These are phyloP conservation scores for Apodemia duryi DNA, from an alignment of 2,888 invertebrate species.

Conservation along the genomic window DNA sequence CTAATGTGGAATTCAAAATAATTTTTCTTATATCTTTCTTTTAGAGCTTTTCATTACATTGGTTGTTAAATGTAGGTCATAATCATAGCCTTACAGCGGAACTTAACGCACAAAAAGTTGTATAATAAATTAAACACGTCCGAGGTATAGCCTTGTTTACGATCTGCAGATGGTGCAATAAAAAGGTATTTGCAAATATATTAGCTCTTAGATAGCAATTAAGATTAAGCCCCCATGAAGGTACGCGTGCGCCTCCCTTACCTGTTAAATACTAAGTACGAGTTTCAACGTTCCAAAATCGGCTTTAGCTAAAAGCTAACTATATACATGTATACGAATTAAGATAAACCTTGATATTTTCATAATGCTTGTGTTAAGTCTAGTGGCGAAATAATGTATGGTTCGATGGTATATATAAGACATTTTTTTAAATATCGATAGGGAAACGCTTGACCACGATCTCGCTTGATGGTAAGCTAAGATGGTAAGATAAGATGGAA, in stretches of 20 bases:
- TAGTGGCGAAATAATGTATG: too few species aligned
- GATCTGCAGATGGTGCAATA: conserved; percentile 30
- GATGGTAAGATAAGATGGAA: too few species aligned
- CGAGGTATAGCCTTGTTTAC: conserved; percentile 22
- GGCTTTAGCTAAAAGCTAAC: background rate
- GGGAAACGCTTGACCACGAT: too few species aligned
- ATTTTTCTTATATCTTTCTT: too few species aligned
- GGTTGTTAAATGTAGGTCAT: background rate
- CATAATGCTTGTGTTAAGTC: too few species aligned
- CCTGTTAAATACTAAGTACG: conserved; percentile 40
- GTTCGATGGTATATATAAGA: too few species aligned
- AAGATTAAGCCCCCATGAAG: conserved; percentile 55
- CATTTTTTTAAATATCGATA: too few species aligned
- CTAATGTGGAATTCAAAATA: too few species aligned
- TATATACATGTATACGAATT: too few species aligned
- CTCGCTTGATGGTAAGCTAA: too few species aligned
- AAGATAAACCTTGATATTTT: too few species aligned
- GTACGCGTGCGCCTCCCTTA: conserved; percentile 40
- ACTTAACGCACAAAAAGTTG: conserved; percentile 5
- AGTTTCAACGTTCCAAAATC: conserved; percentile 22
- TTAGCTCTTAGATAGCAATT: conserved; percentile 54
- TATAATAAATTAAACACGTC: conserved; percentile 6
- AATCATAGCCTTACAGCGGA: background rate
- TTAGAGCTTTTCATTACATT: too few species aligned
- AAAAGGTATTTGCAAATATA: conserved; percentile 41